Evolutionary conservation across 1,140 invertebrate genomes (phyloP), one percentile per base, ranked within the genome.

Genomic region (Gryon sp.): DNA sequence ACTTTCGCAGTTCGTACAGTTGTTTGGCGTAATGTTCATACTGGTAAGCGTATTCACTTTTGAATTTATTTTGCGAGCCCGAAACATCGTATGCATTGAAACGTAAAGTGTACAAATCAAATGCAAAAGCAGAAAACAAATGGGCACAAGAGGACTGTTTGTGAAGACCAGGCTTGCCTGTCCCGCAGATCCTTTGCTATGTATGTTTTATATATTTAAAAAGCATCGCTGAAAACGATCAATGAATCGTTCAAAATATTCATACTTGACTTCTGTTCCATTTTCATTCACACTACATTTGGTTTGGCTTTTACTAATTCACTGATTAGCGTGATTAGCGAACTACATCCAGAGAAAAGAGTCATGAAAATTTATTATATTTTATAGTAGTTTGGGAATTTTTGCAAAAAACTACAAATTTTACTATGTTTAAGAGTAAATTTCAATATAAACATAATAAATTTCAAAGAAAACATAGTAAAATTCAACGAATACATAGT

Each of bases 81-180:
- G 48, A 53, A 53, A 32, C 26, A 28, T 48, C n/a, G 20, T 1
- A 15, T 18, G 45, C 45, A 48, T 28, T 30, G 14, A n/a, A 30
- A 48, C 45, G 45, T 48, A 18, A 48, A 48, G 15, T 48, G 45
- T 48, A 48, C 45, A 48, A 48, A 48, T 48, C 45, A 48, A 48
- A 48, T 48, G 30, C 45, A 48, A 48, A 48, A 28, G 45, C 45
- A 30, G 45, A 32, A 48, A 48, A 48, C 45, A 30, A 28, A 30
- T 24, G 22, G 14, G 22, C 15, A 9, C 45, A 26, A 48, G 20
- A 48, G 45, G 45, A 15, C 26, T 30, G 45, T 48, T 48, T 28
- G 24, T 28, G 45, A 48, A 48, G 24, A 8, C 19, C 16, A 4
- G 26, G 8, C 11, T 30, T 48, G 14, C 32, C 45, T 18, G 6